Evolutionary conservation across 2,797 vertebrate genomes (phyloP).

Genomic region (Balearica regulorum): DNA sequence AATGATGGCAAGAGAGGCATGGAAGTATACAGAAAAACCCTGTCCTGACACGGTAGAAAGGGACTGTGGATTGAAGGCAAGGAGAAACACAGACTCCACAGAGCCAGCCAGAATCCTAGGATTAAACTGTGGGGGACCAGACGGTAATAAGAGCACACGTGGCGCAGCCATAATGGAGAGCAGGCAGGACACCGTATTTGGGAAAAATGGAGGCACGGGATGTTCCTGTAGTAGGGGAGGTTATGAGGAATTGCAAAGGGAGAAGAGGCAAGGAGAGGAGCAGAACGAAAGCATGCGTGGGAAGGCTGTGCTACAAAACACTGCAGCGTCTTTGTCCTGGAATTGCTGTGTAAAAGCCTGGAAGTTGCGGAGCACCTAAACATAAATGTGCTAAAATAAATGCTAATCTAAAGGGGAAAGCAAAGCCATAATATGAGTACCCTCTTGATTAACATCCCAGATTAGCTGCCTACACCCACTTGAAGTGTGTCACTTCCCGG

Average conservation of each 20-base stretch:
- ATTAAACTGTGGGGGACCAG: not conserved
- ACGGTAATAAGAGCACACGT: not conserved
- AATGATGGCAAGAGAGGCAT: not conserved
- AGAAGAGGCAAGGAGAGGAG: not conserved
- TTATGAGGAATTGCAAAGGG: not conserved
- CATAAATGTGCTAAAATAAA: not conserved
- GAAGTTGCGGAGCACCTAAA: not conserved
- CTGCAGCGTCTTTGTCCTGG: not conserved
- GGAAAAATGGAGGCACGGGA: not conserved
- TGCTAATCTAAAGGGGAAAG: not conserved
- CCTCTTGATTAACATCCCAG: not conserved
- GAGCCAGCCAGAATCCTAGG: not conserved
- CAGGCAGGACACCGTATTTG: not conserved
- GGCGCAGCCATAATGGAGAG: not conserved
- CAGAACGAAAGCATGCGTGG: accelerated
- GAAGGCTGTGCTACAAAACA: not conserved
- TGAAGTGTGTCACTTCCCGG: not conserved
- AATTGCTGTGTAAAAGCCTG: not conserved
- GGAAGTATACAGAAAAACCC: not conserved
- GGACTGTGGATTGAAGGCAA: not conserved
- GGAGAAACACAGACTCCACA: not conserved
- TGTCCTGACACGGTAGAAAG: not conserved
- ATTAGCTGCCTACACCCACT: not conserved
- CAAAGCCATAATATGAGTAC: not conserved
- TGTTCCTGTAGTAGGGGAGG: not conserved